Percentiles rank a stretch among this genome's conserved stretches.
Conservation (phyloP, 2,113 vertebrate species). For the Tragelaphus imberbis region DNA sequence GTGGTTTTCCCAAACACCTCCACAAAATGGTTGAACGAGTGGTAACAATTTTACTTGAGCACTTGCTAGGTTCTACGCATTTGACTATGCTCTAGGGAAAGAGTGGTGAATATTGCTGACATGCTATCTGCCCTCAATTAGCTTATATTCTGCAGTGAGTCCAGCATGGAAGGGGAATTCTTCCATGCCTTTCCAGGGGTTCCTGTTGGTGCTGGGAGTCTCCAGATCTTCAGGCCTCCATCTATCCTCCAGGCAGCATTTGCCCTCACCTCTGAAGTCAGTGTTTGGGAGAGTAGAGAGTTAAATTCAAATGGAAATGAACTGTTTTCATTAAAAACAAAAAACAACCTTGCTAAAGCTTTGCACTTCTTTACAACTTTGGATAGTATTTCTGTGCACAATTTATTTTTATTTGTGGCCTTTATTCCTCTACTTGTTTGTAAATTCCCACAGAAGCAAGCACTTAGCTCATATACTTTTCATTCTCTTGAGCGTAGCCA, state of each 20-base stretch:
- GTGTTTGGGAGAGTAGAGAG: not conserved
- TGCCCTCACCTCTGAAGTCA: not conserved
- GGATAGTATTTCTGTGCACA: not conserved
- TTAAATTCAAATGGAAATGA: not conserved
- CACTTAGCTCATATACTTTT: not conserved
- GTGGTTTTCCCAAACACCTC: not conserved
- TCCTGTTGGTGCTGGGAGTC: not conserved
- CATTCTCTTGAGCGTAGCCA: not conserved
- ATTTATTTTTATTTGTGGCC: not conserved
- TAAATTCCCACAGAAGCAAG: not conserved
- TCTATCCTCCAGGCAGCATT: not conserved
- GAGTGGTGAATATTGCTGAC: not conserved
- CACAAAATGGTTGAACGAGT: not conserved
- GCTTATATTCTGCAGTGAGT: not conserved
- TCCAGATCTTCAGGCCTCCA: not conserved
- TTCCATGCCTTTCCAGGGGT: not conserved
- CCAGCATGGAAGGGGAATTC: not conserved
- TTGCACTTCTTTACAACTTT: not conserved
- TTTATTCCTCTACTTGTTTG: not conserved
- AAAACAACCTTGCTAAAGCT: not conserved
- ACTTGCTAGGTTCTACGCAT: not conserved
- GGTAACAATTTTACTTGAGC: not conserved
- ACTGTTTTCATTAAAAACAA: not conserved
- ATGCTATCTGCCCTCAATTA: not conserved
- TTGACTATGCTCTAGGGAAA: not conserved